A percentile compares a stretch with the other conserved stretches of the same genome.
Conservation (phyloP, 2,888 invertebrate species). For the Eueremaeus valkanovi region DNA sequence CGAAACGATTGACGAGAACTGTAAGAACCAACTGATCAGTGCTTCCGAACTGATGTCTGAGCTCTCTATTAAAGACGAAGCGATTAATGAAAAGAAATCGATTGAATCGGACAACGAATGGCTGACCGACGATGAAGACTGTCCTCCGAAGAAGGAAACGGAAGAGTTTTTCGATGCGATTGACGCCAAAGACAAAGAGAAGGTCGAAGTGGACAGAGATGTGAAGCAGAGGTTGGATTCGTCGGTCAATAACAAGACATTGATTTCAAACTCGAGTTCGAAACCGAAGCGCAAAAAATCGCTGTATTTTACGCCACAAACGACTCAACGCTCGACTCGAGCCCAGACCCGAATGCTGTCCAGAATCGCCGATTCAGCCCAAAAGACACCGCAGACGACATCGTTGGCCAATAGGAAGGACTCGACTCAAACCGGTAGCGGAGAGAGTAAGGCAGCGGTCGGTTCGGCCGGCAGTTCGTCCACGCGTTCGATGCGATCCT, state of each 20-base stretch:
- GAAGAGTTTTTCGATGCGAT: conserved; percentile 14
- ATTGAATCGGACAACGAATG: background rate
- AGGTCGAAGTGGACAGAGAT: background rate
- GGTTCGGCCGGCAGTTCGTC: background rate
- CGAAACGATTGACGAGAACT: background rate
- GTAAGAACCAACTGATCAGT: background rate
- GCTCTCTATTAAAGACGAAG: background rate
- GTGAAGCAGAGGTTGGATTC: background rate
- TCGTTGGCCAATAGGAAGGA: background rate
- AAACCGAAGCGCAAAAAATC: conserved; percentile 21
- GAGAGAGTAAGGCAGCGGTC: background rate
- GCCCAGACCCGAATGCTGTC: conserved; percentile 2
- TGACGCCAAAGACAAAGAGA: background rate
- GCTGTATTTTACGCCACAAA: conserved; percentile 32
- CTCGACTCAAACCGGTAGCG: background rate
- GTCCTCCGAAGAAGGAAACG: background rate
- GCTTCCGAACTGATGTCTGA: conserved; percentile 7
- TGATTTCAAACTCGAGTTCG: background rate
- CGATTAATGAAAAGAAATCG: background rate
- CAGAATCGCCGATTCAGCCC: background rate
- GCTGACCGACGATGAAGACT: conserved; percentile 38
- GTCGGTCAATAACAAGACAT: background rate
- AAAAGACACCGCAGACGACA: background rate
- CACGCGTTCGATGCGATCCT: background rate
- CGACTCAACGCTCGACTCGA: background rate